phyloP scores from a whole-genome alignment of 2,888 invertebrate species.

The Choreutis nemorana region DNA sequence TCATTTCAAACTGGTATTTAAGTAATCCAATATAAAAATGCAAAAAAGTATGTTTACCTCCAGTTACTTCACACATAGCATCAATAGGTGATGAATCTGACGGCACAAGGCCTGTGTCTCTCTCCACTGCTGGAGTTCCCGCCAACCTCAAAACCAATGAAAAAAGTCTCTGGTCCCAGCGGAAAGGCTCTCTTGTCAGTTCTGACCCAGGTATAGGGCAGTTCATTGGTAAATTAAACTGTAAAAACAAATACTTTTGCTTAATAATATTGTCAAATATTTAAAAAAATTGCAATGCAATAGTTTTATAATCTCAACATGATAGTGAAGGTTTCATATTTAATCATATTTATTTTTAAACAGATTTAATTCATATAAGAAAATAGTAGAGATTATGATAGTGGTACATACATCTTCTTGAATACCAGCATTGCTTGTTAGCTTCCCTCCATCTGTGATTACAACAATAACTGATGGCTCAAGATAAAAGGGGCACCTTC shows the following conservation, averaged over 20 bases:
- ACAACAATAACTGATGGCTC: slow-evolving; percentile 98
- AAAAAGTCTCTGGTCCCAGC: slow-evolving; percentile 99
- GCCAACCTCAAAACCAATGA: slow-evolving; percentile 91
- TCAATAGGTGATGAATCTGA: slow-evolving; percentile 95
- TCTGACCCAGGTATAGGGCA: slow-evolving; percentile 96
- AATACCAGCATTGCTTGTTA: slow-evolving; percentile 85
- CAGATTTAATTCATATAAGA: not conserved
- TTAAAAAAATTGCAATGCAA: not conserved
- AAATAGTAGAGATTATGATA: not conserved
- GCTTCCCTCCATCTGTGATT: slow-evolving; percentile 96
- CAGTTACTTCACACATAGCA: slow-evolving; percentile 98
- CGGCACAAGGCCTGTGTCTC: slow-evolving; percentile 88
- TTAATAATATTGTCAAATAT: slow-evolving; percentile 4
- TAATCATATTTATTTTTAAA: not conserved
- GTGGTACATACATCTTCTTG: slow-evolving; percentile 78
- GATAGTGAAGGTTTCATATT: not conserved
- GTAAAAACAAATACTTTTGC: slow-evolving; percentile 14
- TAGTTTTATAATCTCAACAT: not conserved
- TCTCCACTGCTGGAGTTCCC: slow-evolving; percentile 87
- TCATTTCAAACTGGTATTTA: too few relatives aligned
- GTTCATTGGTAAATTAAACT: slow-evolving; percentile 92
- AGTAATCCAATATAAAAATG: too few relatives aligned
- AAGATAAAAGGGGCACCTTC: slow-evolving; percentile 95
- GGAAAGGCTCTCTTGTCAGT: slow-evolving; percentile 96
- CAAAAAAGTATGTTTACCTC: slow-evolving; percentile 67